Conservation (phyloP, 1,140 invertebrate genomes). For the Sinonovacula constricta region DNA sequence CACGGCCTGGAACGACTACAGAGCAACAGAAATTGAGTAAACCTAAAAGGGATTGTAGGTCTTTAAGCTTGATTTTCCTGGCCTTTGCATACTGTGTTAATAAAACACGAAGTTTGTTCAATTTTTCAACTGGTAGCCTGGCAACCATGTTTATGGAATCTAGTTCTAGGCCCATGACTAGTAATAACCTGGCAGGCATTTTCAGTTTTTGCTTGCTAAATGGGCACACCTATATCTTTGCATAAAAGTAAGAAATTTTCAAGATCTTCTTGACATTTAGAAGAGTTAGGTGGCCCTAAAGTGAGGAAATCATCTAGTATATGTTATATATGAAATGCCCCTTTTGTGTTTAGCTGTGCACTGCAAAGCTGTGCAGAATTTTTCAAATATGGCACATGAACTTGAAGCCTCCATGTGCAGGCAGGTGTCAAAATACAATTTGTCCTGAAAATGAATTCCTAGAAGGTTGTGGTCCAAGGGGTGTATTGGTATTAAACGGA, state of each 20-base stretch:
- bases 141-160: neutral
- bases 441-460: constrained; percentile 2
- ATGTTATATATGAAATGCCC: neutral
- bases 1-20: constrained; percentile 19
- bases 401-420: constrained; percentile 9
- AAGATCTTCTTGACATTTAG: constrained; percentile 1
- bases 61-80: constrained; percentile 26
- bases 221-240: neutral
- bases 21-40: constrained; percentile 33
- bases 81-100: neutral
- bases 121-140: neutral
- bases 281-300: constrained; percentile 5
- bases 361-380: constrained; percentile 40
- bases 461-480: neutral
- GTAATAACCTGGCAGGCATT: neutral
- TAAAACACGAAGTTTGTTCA: neutral
- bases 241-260: constrained; percentile 11
- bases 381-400: constrained; percentile 31
- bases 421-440: constrained; percentile 2
- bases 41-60: constrained; percentile 32
- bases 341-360: neutral
- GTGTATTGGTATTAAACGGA: constrained; percentile 16
- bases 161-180: neutral
- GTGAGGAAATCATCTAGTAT: constrained; percentile 50
- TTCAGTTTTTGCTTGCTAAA: constrained; percentile 4